Percentiles rank a stretch among this genome's conserved stretches.
Conservation (phyloP, 2,797 vertebrate genomes). For the Sphenodon punctatus region DNA sequence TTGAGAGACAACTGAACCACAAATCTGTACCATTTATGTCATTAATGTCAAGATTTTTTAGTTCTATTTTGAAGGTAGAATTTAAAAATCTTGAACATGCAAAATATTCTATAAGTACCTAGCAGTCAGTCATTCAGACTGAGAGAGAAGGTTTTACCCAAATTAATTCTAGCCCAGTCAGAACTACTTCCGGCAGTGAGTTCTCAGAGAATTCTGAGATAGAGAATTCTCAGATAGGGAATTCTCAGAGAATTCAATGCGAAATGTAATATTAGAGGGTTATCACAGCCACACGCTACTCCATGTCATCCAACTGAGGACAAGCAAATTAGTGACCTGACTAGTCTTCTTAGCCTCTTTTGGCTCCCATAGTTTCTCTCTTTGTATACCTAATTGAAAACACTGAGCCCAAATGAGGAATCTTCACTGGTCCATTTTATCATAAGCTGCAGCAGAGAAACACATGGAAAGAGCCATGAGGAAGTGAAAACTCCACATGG, state of each 20-base stretch:
- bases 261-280: not conserved
- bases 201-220: too few species aligned
- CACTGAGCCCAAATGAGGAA: not conserved
- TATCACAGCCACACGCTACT: not conserved
- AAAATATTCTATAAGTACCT: not conserved
- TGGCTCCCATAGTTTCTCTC: not conserved
- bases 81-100: not conserved
- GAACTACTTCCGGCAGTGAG: too few species aligned
- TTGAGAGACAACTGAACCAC: not conserved
- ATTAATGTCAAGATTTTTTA: not conserved
- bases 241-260: not conserved
- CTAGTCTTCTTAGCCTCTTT: not conserved
- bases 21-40: not conserved
- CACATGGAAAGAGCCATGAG: not conserved
- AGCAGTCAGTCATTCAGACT: too few species aligned
- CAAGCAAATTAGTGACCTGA: not conserved
- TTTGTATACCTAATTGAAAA: not conserved
- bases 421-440: not conserved
- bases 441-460: not conserved
- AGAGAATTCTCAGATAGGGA: not conserved
- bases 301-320: too few species aligned
- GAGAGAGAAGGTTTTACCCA: not conserved
- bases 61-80: not conserved
- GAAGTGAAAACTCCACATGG: not conserved
- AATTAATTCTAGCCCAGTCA: fast-evolving